Percentiles rank a stretch among this genome's conserved stretches.
These are phyloP conservation scores for Geopemphigus sp. DNA, from an alignment of 1,140 invertebrate species.

Conservation along the genomic window DNA sequence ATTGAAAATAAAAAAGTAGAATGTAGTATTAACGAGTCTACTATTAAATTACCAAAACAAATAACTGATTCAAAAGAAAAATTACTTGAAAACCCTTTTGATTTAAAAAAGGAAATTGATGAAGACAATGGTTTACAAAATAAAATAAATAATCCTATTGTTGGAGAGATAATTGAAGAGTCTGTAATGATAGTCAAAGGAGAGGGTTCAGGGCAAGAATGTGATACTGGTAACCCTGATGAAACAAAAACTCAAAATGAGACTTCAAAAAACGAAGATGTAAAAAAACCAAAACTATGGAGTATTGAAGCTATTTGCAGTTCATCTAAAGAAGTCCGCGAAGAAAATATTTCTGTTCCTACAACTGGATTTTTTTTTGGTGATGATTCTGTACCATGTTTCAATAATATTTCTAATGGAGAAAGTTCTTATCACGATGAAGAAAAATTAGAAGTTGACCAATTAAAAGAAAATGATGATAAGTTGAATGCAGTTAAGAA, in stretches of 20 bases:
- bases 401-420: constrained; percentile 52
- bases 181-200: constrained; percentile 70
- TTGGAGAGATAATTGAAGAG: constrained; percentile 68
- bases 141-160: constrained; percentile 32
- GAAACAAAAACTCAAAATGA: constrained; percentile 58
- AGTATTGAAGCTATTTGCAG: constrained; percentile 54
- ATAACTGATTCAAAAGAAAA: background rate
- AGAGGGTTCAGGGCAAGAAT: constrained; percentile 65
- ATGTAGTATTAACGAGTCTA: background rate
- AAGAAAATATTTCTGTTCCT: constrained; percentile 44
- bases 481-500: background rate
- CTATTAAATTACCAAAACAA: background rate
- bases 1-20: constrained; percentile 18
- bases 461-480: background rate
- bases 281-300: constrained; percentile 54
- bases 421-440: constrained; percentile 53
- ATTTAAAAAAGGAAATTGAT: constrained; percentile 20
- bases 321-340: constrained; percentile 36
- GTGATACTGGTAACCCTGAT: constrained; percentile 50
- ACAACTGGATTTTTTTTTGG: constrained; percentile 53
- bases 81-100: background rate
- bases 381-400: constrained; percentile 44
- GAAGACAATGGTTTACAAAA: background rate
- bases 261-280: constrained; percentile 60
- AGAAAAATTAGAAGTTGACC: constrained; percentile 55